Evolutionary conservation across 1,140 invertebrate species (phyloP).

Genomic region (Drosophila sproati): DNA sequence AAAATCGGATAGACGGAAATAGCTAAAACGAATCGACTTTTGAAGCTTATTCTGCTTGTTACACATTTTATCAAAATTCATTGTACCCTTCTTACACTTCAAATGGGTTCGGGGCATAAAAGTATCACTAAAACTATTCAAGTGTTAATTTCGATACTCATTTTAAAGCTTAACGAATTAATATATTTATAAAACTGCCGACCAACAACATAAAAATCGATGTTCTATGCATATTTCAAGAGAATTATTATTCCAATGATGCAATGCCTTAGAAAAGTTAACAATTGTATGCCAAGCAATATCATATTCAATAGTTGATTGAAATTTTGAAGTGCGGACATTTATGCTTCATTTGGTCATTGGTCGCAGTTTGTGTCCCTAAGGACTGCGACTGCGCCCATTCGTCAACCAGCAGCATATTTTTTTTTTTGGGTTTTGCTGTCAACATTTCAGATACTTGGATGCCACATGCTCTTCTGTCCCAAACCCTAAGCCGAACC

Average conservation of each 20-base stretch:
- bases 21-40: too few relatives aligned
- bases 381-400: constrained; percentile 50
- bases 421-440: constrained; percentile 51
- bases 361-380: constrained; percentile 53
- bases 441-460: constrained; percentile 62
- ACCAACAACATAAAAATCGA: too few relatives aligned
- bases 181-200: too few relatives aligned
- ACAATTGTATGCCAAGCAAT: neutral
- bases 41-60: too few relatives aligned
- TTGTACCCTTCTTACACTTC: too few relatives aligned
- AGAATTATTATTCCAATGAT: constrained; percentile 1
- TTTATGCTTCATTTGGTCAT: constrained; percentile 66
- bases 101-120: too few relatives aligned
- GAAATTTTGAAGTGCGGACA: constrained; percentile 57
- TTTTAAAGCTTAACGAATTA: too few relatives aligned
- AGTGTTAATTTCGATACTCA: too few relatives aligned
- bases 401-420: constrained; percentile 74
- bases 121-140: too few relatives aligned
- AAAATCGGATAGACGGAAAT: too few relatives aligned
- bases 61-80: too few relatives aligned
- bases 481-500: constrained; percentile 8
- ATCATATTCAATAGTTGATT: constrained; percentile 18
- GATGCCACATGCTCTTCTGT: constrained; percentile 67
- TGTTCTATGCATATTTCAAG: neutral
- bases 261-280: neutral